Conservation (phyloP, 1,140 invertebrate genomes). For the Aporrectodea caliginosa region DNA sequence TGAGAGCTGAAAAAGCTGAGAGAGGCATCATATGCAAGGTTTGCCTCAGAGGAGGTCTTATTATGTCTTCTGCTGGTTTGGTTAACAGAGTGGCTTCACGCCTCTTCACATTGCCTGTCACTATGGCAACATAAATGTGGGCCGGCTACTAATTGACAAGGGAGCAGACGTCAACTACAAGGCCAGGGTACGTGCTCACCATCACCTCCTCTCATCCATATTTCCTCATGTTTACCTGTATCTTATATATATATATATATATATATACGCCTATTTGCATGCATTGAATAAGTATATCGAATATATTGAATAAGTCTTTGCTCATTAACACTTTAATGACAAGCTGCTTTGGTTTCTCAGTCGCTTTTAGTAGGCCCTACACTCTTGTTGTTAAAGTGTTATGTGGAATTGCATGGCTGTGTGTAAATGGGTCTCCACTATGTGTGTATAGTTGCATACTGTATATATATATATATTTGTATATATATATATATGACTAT, state of each 20-base stretch:
- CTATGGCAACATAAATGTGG: slow-evolving; percentile 96
- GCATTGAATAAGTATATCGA: too few species aligned
- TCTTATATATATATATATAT: too few species aligned
- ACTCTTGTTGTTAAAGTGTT: too few species aligned
- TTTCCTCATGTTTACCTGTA: neutral
- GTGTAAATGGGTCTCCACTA: too few species aligned
- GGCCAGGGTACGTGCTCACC: slow-evolving; percentile 68
- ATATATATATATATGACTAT: too few species aligned
- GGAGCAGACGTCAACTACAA: slow-evolving; percentile 97
- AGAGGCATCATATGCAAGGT: neutral
- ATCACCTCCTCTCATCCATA: neutral
- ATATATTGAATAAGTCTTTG: too few species aligned
- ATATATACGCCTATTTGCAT: neutral
- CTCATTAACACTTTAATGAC: neutral
- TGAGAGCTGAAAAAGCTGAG: neutral
- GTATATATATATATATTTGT: too few species aligned
- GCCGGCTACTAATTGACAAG: slow-evolving; percentile 83
- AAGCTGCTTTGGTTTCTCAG: neutral
- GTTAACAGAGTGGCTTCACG: slow-evolving; percentile 83
- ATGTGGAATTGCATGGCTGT: too few species aligned
- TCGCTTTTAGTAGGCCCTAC: neutral
- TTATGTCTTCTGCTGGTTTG: neutral
- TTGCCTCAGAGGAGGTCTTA: neutral
- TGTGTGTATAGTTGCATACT: too few species aligned
- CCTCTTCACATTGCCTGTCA: slow-evolving; percentile 97